Evolutionary conservation across 2,888 invertebrate species (phyloP), one percentile per base, ranked within the genome.

Genomic region (Lycaena phlaeas): DNA sequence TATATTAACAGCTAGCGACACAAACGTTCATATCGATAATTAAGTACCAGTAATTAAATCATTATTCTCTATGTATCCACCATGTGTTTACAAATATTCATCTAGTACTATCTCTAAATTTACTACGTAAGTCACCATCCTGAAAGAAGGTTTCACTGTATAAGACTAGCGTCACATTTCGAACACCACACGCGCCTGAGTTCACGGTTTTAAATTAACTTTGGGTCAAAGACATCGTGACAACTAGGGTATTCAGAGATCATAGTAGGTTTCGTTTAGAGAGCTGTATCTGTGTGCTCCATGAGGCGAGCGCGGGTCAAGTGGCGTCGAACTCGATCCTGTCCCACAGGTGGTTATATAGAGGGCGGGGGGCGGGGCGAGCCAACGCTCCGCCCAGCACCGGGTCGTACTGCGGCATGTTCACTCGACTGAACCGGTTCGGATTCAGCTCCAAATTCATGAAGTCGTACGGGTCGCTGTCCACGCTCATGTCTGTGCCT

Each of bases 281-380:
- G 52, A 53, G 59, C 53, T 51, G 38, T 36, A 42, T 45, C 41
- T 42, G 49, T 38, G 44, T 9, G 22, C 7, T 36, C 37, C 40
- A 40, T 26, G 39, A 34, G 28, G 50, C 38, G 45, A 31, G 49
- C 38, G 54, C 49, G 61, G 62, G 85, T 85, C 85, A 85, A 56
- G 85, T 84, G 70, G 90, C 89, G 64, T 91, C 90, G 69, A 87
- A 92, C 73, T 92, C 92, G 53, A 90, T 87, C 64, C 89, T 89
- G 67, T 93, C 93, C 93, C 93, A 94, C 10, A 90, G 86, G 52
- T 88, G 88, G 49, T 88, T 85, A 46, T 86, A 87, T 46, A 87
- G 88, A 45, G 91, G 89, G 28, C 90, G 89, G 29, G 88, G 79
- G 41, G 79, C 61, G 15, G 92, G 89, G 2, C 76, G 66, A 43